These are phyloP conservation scores for Rhogogaster chlorosoma DNA, from an alignment of 2,888 invertebrate genomes.

Conservation along the genomic window DNA sequence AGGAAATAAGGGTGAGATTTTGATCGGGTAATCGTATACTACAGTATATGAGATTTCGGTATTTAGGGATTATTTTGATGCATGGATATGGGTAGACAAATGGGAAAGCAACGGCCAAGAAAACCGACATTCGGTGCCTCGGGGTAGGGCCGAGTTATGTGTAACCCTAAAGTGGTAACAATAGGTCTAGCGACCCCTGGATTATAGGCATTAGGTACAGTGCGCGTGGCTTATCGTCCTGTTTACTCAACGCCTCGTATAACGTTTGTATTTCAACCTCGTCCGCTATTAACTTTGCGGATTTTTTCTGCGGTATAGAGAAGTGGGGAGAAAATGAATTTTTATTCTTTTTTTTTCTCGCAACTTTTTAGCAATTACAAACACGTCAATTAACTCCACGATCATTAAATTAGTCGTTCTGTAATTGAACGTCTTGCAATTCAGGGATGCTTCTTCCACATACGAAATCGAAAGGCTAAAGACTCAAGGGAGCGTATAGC, in stretches of 20 bases:
- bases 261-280: conserved; percentile 54
- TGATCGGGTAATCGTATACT: conserved; percentile 19
- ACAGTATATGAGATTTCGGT: neutral
- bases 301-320: neutral
- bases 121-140: conserved; percentile 24
- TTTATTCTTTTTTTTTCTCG: neutral
- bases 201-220: conserved; percentile 59
- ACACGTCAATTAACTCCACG: neutral
- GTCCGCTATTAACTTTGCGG: conserved; percentile 50
- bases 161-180: conserved; percentile 59
- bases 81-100: conserved; percentile 17
- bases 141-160: conserved; percentile 42
- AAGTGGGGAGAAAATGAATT: neutral
- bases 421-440: neutral
- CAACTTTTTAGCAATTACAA: neutral
- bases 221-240: conserved; percentile 58
- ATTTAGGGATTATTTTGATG: conserved; percentile 56
- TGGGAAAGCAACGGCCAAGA: conserved; percentile 9
- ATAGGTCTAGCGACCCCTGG: conserved; percentile 57
- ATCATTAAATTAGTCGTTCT: neutral
- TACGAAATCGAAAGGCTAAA: neutral
- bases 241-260: conserved; percentile 57
- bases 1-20: conserved; percentile 15
- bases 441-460: neutral
- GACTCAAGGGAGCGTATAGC: neutral